Conservation (phyloP, 2,888 invertebrate species). For the Noctua janthina region DNA sequence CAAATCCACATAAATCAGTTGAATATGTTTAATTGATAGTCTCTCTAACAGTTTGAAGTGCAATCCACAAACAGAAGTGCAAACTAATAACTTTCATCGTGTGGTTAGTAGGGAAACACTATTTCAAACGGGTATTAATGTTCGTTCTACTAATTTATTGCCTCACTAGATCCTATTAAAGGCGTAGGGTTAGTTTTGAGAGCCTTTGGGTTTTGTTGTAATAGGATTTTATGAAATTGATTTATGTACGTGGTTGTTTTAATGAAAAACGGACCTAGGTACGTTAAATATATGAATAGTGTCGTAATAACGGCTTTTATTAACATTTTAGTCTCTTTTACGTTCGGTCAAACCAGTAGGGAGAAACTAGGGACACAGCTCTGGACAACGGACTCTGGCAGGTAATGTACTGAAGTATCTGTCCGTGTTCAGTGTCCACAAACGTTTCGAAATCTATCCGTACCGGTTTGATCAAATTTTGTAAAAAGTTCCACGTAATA, state of each 20-base stretch:
- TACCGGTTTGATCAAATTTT: neutral
- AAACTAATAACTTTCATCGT: constrained; percentile 62
- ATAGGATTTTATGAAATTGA: constrained; percentile 64
- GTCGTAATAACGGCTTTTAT: neutral
- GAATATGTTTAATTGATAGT: constrained; percentile 52
- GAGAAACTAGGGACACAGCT: neutral
- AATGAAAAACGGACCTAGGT: constrained; percentile 4
- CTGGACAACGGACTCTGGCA: neutral
- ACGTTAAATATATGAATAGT: constrained; percentile 17
- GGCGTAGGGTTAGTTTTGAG: constrained; percentile 61
- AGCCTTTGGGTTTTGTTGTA: constrained; percentile 57
- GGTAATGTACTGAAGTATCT: neutral
- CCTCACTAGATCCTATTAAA: constrained; percentile 64
- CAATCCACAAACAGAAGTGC: constrained; percentile 58
- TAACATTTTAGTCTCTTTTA: neutral
- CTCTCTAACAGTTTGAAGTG: constrained; percentile 53
- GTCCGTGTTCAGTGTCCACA: neutral
- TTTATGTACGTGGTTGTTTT: constrained; percentile 49
- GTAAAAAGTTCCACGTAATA: neutral
- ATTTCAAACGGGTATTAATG: constrained; percentile 64
- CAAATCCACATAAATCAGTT: constrained; percentile 28
- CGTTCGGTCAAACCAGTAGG: neutral
- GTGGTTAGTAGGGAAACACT: constrained; percentile 54
- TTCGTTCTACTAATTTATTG: constrained; percentile 63
- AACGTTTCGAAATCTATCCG: neutral